Percentiles rank a stretch among this genome's conserved stretches.
Conservation (phyloP, 2,797 vertebrate genomes). For the Sebastes steindachneri region DNA sequence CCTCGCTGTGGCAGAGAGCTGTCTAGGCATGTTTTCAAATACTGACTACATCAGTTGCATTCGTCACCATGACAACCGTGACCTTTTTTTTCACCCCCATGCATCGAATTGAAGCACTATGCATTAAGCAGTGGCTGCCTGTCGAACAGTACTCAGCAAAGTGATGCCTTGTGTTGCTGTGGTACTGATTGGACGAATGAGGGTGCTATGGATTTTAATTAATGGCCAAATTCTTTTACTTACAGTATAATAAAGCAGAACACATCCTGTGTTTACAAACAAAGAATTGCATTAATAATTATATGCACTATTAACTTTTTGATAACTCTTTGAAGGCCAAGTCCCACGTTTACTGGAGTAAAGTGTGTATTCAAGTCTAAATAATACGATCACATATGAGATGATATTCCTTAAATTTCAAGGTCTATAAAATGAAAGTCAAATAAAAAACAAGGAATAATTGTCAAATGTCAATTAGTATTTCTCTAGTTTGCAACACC, state of each 20-base stretch:
- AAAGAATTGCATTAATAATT: not conserved
- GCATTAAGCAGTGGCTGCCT: constrained; percentile 5
- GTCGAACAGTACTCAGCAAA: not conserved
- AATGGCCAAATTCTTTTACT: not conserved
- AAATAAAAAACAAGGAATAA: not conserved
- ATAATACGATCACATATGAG: not conserved
- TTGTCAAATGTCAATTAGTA: constrained; percentile 30
- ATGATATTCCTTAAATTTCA: not conserved
- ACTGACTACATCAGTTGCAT: constrained; percentile 25
- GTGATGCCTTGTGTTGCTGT: not conserved
- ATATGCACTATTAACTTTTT: not conserved
- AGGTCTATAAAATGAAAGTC: not conserved
- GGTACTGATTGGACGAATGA: not conserved
- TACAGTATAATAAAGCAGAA: not conserved
- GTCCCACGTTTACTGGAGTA: not conserved
- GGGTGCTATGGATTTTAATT: not conserved
- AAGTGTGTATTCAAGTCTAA: not conserved
- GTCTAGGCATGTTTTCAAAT: constrained; percentile 27
- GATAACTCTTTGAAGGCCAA: not conserved
- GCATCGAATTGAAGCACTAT: constrained; percentile 1
- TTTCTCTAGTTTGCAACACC: constrained; percentile 58
- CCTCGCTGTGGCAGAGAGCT: constrained; percentile 37
- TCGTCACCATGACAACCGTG: constrained; percentile 63
- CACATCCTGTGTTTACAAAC: not conserved
- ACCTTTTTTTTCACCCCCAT: not conserved